Evolutionary conservation across 2,797 vertebrate species (phyloP), one percentile per base, ranked within the genome.

Genomic region (Hippocampus kuda): DNA sequence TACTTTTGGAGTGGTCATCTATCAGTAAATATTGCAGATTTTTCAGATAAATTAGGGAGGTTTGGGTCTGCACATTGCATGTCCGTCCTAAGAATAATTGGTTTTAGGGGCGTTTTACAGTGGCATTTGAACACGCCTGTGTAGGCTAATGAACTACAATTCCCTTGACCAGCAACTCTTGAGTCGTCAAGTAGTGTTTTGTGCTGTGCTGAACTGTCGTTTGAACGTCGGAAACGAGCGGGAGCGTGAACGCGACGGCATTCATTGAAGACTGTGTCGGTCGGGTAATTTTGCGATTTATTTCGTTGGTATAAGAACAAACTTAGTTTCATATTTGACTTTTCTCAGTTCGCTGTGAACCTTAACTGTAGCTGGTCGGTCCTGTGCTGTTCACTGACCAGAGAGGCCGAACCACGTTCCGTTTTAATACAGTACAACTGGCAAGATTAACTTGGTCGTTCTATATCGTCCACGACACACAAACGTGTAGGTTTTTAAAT

Each of bases 201-300:
- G 9, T 68, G 71, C 44, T n/a, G 46, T 48, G 42, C 41, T n/a
- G 65, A 9, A 22, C 67, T 66, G 2, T 46, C 67, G 46, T 88
- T 87, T 85, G 75, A 88, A 87, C 86, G 42, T 42, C 64, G 41
- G 74, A 42, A 73, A 65, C 71, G 84, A 84, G 85, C 86, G 86
- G 84, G 84, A 88, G 79, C 24, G 79, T 74, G 66, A 12, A 41
- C 49, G 51, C 46, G 63, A 74, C 41, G 53, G 53, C 1, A 67
- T 70, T 78, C 41, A 73, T 24, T 15, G 56, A 16, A 60, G 24
- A 30, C 65, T n/a, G 60, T 49, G 1, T 59, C 56, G 65, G 75
- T 68, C 22, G 27, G 82, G 85, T 86, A 79, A 82, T 0, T 46
- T 16, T 16, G 30, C 11, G 0, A 65, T 65, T 48, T 3, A 46